A percentile compares a stretch with the other conserved stretches of the same genome.
Conservation (phyloP, 2,113 vertebrate species). For the Anhinga rufa region DNA sequence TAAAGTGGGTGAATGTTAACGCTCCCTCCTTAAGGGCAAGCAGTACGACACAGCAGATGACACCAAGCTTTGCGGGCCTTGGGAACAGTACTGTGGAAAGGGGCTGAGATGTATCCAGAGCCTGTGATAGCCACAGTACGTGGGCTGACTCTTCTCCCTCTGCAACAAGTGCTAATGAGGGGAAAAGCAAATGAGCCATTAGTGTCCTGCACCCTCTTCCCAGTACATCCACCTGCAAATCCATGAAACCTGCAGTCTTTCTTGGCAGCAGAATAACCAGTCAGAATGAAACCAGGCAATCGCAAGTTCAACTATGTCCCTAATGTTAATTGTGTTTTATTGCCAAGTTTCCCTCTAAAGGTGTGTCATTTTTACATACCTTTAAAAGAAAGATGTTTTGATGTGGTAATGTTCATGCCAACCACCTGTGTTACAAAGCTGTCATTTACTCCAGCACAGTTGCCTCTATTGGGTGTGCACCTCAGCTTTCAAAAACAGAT, state of each 20-base stretch:
- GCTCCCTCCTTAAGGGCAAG: background rate
- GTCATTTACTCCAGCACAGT: background rate
- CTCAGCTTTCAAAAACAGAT: background rate
- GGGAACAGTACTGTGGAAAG: background rate
- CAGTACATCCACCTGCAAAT: background rate
- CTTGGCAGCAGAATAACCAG: background rate
- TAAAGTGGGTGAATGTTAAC: background rate
- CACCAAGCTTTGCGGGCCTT: background rate
- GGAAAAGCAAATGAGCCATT: background rate
- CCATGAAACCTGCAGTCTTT: background rate
- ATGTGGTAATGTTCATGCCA: background rate
- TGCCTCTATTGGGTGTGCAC: background rate
- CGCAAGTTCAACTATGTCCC: background rate
- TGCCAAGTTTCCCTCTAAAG: background rate
- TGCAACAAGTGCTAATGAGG: background rate
- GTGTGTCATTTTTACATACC: background rate
- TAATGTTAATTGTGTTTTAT: background rate
- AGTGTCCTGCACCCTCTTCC: background rate
- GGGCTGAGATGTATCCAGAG: background rate
- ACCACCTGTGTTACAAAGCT: background rate
- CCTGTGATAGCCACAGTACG: fast-evolving
- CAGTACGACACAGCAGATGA: background rate
- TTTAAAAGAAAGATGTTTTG: background rate
- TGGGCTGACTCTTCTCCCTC: background rate
- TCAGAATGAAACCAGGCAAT: background rate